These are phyloP conservation scores for Agrenia bidenticulata DNA, from an alignment of 2,888 invertebrate genomes.

Conservation along the genomic window DNA sequence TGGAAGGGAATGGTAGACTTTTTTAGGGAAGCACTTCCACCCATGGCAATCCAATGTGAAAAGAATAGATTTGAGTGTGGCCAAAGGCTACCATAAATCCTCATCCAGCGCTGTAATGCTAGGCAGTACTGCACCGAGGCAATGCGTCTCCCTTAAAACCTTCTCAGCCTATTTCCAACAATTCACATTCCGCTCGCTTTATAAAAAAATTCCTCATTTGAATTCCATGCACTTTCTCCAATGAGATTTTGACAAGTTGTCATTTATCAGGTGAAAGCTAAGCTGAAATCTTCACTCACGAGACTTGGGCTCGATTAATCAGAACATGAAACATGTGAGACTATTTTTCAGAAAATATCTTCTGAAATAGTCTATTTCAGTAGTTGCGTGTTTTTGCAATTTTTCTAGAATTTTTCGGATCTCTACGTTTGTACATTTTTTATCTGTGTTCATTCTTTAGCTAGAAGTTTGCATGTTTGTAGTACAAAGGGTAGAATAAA, in stretches of 20 bases:
- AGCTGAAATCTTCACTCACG: neutral
- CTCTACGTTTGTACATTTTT: no score
- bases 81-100: constrained; percentile 39
- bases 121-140: neutral
- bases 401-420: no score
- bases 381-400: no score
- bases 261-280: constrained; percentile 17
- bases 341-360: no score
- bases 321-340: no score
- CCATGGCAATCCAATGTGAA: neutral
- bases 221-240: constrained; percentile 4
- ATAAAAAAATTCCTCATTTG: neutral
- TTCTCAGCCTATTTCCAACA: neutral
- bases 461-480: no score
- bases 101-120: constrained; percentile 6
- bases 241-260: constrained; percentile 5
- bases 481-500: no score
- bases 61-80: constrained; percentile 36
- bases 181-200: neutral
- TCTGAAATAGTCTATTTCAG: no score
- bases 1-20: no score
- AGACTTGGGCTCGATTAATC: no score
- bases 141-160: neutral
- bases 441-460: no score
- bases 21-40: no score